These are phyloP conservation scores for Saturnia pavonia DNA, from an alignment of 2,888 invertebrate species.

Conservation along the genomic window DNA sequence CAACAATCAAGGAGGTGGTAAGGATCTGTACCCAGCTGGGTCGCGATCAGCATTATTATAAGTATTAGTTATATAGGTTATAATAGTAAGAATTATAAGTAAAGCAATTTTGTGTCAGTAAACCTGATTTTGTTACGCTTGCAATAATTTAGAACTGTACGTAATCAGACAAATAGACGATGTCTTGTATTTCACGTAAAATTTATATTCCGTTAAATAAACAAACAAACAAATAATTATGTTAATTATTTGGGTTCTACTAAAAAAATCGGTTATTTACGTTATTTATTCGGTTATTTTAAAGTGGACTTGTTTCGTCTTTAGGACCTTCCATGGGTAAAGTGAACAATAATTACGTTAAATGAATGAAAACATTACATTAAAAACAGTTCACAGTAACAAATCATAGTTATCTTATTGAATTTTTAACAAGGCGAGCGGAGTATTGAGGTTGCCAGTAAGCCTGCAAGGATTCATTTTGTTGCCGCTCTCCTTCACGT, in stretches of 20 bases:
- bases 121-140: slow-evolving; percentile 42
- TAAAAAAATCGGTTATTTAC: too few species aligned
- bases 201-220: slow-evolving; percentile 62
- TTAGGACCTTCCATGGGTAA: not conserved
- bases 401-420: slow-evolving; percentile 34
- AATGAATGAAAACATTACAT: slow-evolving; percentile 27
- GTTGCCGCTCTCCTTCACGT: slow-evolving; percentile 75
- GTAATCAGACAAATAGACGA: slow-evolving; percentile 26
- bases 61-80: too few species aligned
- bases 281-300: slow-evolving; percentile 55
- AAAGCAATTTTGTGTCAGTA: slow-evolving; percentile 49
- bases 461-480: slow-evolving; percentile 75
- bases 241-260: too few species aligned
- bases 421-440: slow-evolving; percentile 37
- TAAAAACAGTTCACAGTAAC: not conserved
- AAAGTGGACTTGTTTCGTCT: slow-evolving; percentile 27
- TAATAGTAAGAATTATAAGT: slow-evolving; percentile 31
- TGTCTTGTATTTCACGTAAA: slow-evolving; percentile 20
- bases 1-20: too few species aligned
- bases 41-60: too few species aligned
- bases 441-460: slow-evolving; percentile 46
- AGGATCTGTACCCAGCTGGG: too few species aligned
- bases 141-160: slow-evolving; percentile 42
- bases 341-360: slow-evolving; percentile 38
- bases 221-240: slow-evolving; percentile 54